Evolutionary conservation across 2,797 vertebrate species (phyloP), one percentile per base, ranked within the genome.

Genomic region (Urocyon cinereoargenteus): DNA sequence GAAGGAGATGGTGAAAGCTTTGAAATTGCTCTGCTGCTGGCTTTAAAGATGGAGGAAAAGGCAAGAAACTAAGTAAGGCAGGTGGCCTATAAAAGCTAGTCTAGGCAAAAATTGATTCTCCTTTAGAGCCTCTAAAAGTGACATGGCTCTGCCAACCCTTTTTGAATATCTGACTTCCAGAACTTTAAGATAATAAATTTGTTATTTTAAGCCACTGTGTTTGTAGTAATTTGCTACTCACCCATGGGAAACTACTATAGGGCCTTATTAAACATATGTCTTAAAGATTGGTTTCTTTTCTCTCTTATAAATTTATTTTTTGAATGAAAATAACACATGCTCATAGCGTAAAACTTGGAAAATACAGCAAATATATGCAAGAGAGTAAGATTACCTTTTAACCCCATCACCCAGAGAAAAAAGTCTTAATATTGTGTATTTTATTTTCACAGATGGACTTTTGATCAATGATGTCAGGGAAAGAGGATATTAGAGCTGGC

Each of bases 391-490:
- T 89, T 59, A 26, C 2, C 19, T 1, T 85, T 92, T 78, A 89
- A 62, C 86, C 49, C 22, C n/a, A 81, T 92, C 24, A 36, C 19
- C 8, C 45, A 73, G 22, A 81, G 24, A 79, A 94, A 9, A 6
- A 81, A 91, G 4, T 51, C 61, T 51, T 94, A 77, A 66, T 5
- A 36, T 85, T 26, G 0, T 49, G 4, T 59, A 7, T 68, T 96
- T 94, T 70, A 11, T 78, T 97, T 91, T 91, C 31, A 70, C 73
- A 68, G 79, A 49, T 84, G 16, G 31, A 92, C 28, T 81, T 95
- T 77, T 86, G 68, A 68, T 86, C 75, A 96, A 3, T 70, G n/a
- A 86, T 84, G 28, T 66, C 4, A 82, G 26, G 45, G 10, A 82
- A 86, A 24, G 11, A 36, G 34, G 22, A 24, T 88, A 89, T 64